Conservation (phyloP, 1,140 invertebrate genomes). For the Caenorhabditis latens region DNA sequence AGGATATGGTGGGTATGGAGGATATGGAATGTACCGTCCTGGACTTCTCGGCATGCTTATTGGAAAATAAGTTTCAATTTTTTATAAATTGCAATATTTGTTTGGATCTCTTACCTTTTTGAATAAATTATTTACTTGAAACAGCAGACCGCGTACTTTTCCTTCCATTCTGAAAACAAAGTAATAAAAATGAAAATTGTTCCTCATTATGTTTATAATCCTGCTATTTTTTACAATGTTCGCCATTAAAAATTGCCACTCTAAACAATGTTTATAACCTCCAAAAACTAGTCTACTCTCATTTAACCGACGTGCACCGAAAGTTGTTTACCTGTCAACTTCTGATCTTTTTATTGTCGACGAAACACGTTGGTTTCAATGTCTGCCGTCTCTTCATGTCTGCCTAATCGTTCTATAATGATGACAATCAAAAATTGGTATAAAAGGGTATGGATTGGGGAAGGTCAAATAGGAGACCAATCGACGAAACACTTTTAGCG, state of each 20-base stretch:
- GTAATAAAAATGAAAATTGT: too few relatives aligned
- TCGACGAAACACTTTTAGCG: neutral
- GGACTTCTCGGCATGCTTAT: conserved; percentile 27
- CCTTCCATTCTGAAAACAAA: too few relatives aligned
- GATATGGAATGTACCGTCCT: conserved; percentile 8
- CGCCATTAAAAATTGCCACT: too few relatives aligned
- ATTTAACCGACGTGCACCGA: too few relatives aligned
- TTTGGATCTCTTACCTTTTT: neutral
- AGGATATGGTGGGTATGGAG: neutral
- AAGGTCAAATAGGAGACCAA: neutral
- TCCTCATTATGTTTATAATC: too few relatives aligned
- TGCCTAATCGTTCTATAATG: neutral
- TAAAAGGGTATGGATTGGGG: neutral
- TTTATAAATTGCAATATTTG: neutral
- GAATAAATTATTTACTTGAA: neutral
- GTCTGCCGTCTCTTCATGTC: too few relatives aligned
- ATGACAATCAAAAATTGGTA: neutral
- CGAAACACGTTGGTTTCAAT: neutral
- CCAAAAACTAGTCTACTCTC: too few relatives aligned
- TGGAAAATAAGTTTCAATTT: neutral
- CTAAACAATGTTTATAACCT: too few relatives aligned
- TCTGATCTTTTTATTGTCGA: neutral
- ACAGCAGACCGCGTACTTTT: neutral
- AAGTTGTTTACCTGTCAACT: neutral
- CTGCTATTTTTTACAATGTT: too few relatives aligned